Percentiles rank a stretch among this genome's conserved stretches.
Conservation (phyloP, 2,797 vertebrate genomes). For the Neolamprologus multifasciatus region DNA sequence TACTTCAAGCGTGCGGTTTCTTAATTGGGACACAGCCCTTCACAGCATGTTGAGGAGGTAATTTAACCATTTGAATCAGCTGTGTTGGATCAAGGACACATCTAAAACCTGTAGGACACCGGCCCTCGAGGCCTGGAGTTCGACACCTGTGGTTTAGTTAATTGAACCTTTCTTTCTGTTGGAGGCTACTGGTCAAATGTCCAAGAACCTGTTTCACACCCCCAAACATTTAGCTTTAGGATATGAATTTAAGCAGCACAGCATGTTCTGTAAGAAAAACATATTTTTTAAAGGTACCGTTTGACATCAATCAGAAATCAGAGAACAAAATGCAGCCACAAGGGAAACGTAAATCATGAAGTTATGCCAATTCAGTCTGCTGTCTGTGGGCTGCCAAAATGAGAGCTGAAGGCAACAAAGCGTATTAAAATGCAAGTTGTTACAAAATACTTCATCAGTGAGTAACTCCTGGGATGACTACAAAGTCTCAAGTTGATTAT, state of each 20-base stretch:
- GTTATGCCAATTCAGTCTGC: slow-evolving; percentile 10
- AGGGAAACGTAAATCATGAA: slow-evolving; percentile 6
- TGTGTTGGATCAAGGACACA: not conserved
- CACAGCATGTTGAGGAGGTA: not conserved
- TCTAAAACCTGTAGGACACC: not conserved
- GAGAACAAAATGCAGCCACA: not conserved
- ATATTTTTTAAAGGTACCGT: not conserved
- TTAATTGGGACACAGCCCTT: not conserved
- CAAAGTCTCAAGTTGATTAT: not conserved
- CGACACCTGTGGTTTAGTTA: not conserved
- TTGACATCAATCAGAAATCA: not conserved
- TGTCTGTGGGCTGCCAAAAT: not conserved
- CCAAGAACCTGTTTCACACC: not conserved
- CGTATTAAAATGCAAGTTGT: not conserved
- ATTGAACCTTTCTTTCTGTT: not conserved
- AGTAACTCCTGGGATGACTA: not conserved
- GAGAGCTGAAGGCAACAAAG: not conserved
- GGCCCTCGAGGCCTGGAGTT: not conserved
- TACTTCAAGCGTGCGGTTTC: rapidly evolving
- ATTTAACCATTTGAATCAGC: not conserved
- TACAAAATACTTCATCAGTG: not conserved
- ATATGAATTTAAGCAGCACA: not conserved
- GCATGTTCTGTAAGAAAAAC: not conserved
- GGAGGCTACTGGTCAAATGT: not conserved
- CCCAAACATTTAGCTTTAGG: not conserved